These are phyloP conservation scores for Aspidapion aeneum DNA, from an alignment of 2,888 invertebrate genomes.

Conservation along the genomic window DNA sequence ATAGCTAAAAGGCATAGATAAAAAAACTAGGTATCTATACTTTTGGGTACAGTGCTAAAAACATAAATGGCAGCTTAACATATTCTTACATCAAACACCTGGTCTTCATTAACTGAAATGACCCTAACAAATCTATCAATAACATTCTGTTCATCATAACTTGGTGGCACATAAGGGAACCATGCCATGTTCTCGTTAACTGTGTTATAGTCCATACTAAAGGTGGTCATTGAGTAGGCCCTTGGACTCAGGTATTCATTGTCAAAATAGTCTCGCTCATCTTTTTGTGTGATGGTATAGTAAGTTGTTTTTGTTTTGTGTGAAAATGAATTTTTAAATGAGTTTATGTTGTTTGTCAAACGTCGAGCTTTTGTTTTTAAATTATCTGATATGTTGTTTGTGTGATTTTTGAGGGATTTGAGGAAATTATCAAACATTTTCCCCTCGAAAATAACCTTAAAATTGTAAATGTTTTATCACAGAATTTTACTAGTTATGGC, in stretches of 20 bases:
- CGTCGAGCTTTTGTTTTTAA: slow-evolving; percentile 44
- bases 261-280: slow-evolving; percentile 41
- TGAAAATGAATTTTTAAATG: slow-evolving; percentile 41
- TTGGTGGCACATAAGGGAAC: slow-evolving; percentile 46
- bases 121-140: slow-evolving; percentile 57
- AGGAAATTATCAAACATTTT: slow-evolving; percentile 51
- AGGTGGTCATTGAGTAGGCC: slow-evolving; percentile 50
- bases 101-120: slow-evolving; percentile 51
- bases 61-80: not conserved
- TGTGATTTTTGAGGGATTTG: slow-evolving; percentile 47
- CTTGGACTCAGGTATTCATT: slow-evolving; percentile 55
- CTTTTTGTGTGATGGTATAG: slow-evolving; percentile 39
- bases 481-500: no score
- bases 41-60: no score
- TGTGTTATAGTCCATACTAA: slow-evolving; percentile 54
- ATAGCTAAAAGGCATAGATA: no score
- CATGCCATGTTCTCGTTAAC: slow-evolving; percentile 49
- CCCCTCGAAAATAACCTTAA: not conserved
- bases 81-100: slow-evolving; percentile 35
- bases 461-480: no score
- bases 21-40: no score
- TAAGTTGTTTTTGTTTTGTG: slow-evolving; percentile 43
- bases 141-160: slow-evolving; percentile 53
- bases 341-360: slow-evolving; percentile 42
- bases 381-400: slow-evolving; percentile 46